phyloP scores from a whole-genome alignment of 2,113 vertebrate genomes.

The Pachypanchax playfairii region DNA sequence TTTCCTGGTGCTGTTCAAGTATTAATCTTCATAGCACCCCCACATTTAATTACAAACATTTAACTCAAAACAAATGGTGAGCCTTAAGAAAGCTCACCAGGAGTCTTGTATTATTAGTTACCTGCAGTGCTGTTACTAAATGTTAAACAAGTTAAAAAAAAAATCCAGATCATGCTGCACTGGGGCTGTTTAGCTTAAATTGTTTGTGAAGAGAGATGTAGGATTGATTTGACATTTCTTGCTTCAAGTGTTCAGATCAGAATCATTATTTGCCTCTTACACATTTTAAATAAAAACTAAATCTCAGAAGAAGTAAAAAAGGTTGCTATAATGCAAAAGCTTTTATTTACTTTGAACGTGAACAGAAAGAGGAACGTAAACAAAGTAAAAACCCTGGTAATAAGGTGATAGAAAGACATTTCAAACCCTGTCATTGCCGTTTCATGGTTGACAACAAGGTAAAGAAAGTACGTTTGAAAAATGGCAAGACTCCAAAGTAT shows the following conservation, averaged over 20 bases:
- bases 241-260: too few relatives aligned
- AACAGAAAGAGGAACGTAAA: not conserved
- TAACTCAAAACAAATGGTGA: conserved; percentile 27
- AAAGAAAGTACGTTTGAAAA: conserved; percentile 19
- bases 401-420: not conserved
- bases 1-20: conserved; percentile 6
- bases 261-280: too few relatives aligned
- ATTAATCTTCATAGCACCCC: conserved; percentile 11
- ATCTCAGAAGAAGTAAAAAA: not conserved
- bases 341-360: not conserved
- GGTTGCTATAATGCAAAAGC: too few relatives aligned
- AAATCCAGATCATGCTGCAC: conserved; percentile 9
- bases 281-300: not conserved
- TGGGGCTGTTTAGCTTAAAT: conserved; percentile 15
- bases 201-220: too few relatives aligned
- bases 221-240: too few relatives aligned
- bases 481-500: not conserved
- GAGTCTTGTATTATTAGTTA: conserved; percentile 17
- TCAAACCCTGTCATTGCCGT: not conserved
- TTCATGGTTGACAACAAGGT: conserved; percentile 8
- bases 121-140: conserved; percentile 28
- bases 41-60: conserved; percentile 28
- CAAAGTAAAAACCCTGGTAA: not conserved
- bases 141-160: conserved; percentile 36
- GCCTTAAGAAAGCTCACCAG: conserved; percentile 3